These are phyloP conservation scores for Tortricodes alternella DNA, from an alignment of 2,888 invertebrate genomes.

Conservation along the genomic window DNA sequence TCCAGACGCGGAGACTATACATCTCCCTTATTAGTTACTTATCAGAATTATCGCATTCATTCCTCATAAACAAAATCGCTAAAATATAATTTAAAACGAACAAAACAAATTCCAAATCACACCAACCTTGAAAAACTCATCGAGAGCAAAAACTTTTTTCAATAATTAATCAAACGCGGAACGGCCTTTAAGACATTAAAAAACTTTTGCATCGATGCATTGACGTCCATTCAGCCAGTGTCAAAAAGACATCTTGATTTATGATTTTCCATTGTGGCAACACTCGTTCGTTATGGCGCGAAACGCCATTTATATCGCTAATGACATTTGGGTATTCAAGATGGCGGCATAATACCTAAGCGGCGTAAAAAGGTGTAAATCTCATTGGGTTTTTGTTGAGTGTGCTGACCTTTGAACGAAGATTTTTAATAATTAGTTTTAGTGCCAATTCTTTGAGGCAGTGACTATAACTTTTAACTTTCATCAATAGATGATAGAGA, in stretches of 20 bases:
- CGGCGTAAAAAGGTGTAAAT: conserved; percentile 10
- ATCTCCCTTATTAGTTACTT: no score
- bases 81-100: background rate
- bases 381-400: conserved; percentile 14
- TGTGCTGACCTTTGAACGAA: conserved; percentile 3
- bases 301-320: conserved; percentile 31
- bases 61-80: background rate
- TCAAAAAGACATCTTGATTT: conserved; percentile 29
- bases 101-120: background rate
- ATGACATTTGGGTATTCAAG: conserved; percentile 29
- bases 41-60: no score
- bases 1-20: no score
- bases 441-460: background rate
- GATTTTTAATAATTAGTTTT: conserved; percentile 21
- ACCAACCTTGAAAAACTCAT: conserved; percentile 20
- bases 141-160: conserved; percentile 12
- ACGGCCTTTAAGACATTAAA: conserved; percentile 13
- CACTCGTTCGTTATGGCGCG: conserved; percentile 28
- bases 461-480: no score
- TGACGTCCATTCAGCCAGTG: conserved; percentile 21
- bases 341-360: conserved; percentile 15
- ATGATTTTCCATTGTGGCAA: conserved; percentile 24
- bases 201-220: conserved; percentile 29
- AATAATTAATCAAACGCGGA: conserved; percentile 23
- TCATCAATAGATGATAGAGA: no score